A percentile compares a stretch with the other conserved stretches of the same genome.
These are phyloP conservation scores for Perodicticus potto DNA, from an alignment of 2,797 vertebrate genomes.

Conservation along the genomic window DNA sequence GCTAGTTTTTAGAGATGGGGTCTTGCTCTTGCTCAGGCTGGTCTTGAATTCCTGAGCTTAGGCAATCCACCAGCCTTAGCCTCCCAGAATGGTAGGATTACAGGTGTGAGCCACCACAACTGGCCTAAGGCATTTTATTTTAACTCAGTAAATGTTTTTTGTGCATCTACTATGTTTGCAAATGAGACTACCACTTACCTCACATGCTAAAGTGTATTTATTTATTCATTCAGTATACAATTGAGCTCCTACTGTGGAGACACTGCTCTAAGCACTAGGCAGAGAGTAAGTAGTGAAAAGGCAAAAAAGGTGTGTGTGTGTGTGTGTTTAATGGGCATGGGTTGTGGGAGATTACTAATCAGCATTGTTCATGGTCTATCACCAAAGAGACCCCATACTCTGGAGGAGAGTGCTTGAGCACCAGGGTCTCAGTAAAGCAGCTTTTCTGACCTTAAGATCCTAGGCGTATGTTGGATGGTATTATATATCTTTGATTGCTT, in stretches of 20 bases:
- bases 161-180: neutral
- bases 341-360: neutral
- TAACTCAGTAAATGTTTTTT: neutral
- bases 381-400: neutral
- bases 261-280: neutral
- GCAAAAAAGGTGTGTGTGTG: neutral
- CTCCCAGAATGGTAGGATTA: too few relatives aligned
- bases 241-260: neutral
- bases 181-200: neutral
- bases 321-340: too few relatives aligned
- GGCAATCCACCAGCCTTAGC: too few relatives aligned
- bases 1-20: too few relatives aligned
- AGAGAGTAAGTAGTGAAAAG: neutral
- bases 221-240: neutral
- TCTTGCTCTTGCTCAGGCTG: too few relatives aligned
- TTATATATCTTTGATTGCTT: neutral
- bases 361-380: neutral
- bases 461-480: neutral
- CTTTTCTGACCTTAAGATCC: neutral
- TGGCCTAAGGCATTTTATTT: neutral
- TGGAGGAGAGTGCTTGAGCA: neutral
- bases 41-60: too few relatives aligned
- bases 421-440: neutral
- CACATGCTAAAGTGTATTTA: neutral
- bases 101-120: too few relatives aligned